Evolutionary conservation across 2,797 vertebrate species (phyloP), one percentile per base, ranked within the genome.

Genomic region (Melanotaenia boesemani): DNA sequence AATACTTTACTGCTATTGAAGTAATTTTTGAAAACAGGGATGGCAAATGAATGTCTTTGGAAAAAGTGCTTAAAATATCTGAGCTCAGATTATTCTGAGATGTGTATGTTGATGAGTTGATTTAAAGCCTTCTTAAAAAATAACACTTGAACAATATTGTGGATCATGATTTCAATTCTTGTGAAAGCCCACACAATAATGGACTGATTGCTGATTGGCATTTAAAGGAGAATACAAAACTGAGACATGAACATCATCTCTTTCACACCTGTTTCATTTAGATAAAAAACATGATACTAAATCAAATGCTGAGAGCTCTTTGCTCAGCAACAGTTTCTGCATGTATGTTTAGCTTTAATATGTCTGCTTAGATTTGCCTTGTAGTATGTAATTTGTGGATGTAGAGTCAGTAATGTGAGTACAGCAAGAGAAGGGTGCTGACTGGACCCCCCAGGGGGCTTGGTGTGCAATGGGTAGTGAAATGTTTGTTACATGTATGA

Each of bases 401-500:
- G 69, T 26, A 22, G 30, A 63, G 64, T 22, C 61, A 63, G 57
- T 55, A 30, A 57, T 32, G 28, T 63, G 26, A 77, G 54, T 75
- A 58, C n/a, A 70, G 84, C 66, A 62, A 37, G 57, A 46, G 34
- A 28, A 71, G 54, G 55, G 36, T 76, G 72, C 63, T 83, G 84
- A 89, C 69, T 82, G 70, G 80, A 79, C 72, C 59, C 72, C 79
- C 54, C 11, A 54, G 62, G 68, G 77, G 36, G 56, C 22, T 71
- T 56, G 32, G 44, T 82, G 77, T 79, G 84, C 76, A 84, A 67
- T 68, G 80, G 76, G 72, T 18, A 54, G 79, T 84, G 73, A 88
- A 86, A 87, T 76, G 67, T 82, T 80, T 78, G 44, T 70, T 67
- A 55, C 76, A 77, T 60, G 76, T 69, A 65, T 85, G 81, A 79